These are phyloP conservation scores for Alethe diademata DNA, from an alignment of 2,113 vertebrate species.

Conservation along the genomic window DNA sequence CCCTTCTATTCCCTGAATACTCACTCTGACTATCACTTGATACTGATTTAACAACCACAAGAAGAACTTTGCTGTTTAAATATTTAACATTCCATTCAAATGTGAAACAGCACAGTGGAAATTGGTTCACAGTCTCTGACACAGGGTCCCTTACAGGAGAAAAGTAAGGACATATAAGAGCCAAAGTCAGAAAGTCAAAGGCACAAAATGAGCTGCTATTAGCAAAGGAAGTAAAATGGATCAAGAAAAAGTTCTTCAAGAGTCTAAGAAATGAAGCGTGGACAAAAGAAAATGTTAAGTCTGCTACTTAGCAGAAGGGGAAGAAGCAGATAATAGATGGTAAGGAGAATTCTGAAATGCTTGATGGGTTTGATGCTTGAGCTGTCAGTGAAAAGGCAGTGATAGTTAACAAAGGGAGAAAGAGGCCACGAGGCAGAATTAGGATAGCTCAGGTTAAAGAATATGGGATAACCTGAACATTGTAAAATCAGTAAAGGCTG, in stretches of 20 bases:
- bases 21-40: constrained; percentile 20
- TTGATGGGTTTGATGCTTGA: background rate
- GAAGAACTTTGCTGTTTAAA: constrained; percentile 51
- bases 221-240: constrained; percentile 24
- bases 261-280: background rate
- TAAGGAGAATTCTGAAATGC: background rate
- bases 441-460: background rate
- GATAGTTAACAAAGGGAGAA: background rate
- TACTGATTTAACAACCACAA: constrained; percentile 42
- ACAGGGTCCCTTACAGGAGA: background rate
- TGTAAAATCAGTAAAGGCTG: background rate
- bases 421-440: background rate
- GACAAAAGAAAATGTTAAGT: constrained; percentile 24
- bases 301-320: background rate
- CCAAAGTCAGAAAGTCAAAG: constrained; percentile 31
- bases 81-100: constrained; percentile 53
- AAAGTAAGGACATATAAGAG: background rate
- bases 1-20: background rate
- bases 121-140: constrained; percentile 28
- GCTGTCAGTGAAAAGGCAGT: background rate
- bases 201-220: background rate
- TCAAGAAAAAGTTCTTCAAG: background rate
- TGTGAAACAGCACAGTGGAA: constrained; percentile 45
- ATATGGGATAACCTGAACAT: background rate
- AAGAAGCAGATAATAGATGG: background rate